A percentile compares a stretch with the other conserved stretches of the same genome.
Evolutionary conservation across 2,797 vertebrate genomes (phyloP).

Genomic region (Clarias platycephalus): DNA sequence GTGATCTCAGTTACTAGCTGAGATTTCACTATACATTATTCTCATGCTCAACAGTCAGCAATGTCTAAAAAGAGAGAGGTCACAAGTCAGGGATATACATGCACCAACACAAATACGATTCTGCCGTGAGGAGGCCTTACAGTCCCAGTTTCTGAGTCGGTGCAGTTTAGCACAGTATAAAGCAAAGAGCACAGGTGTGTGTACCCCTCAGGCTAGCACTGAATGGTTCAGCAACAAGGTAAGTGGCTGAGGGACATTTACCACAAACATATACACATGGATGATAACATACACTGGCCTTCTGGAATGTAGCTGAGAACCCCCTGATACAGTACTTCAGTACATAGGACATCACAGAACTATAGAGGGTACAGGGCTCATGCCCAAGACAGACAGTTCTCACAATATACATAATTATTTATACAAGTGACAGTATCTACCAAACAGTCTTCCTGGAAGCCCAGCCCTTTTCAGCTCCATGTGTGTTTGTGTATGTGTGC

Average conservation of each 20-base stretch:
- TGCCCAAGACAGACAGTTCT: slow-evolving; percentile 13
- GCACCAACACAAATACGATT: slow-evolving; percentile 43
- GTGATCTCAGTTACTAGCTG: slow-evolving; percentile 33
- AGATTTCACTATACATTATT: slow-evolving; percentile 34
- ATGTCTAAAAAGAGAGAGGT: slow-evolving; percentile 39
- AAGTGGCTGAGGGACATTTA: slow-evolving; percentile 10
- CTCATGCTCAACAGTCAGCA: slow-evolving; percentile 51
- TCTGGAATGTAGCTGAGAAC: slow-evolving; percentile 31
- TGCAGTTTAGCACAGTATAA: slow-evolving; percentile 30
- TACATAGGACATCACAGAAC: slow-evolving; percentile 28
- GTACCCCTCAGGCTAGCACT: not conserved
- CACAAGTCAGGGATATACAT: slow-evolving; percentile 44
- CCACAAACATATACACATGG: slow-evolving; percentile 11
- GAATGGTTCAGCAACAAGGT: slow-evolving; percentile 9
- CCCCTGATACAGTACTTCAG: slow-evolving; percentile 29
- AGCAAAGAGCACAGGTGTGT: slow-evolving; percentile 18
- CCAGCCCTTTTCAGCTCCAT: slow-evolving; percentile 27
- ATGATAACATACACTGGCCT: slow-evolving; percentile 30
- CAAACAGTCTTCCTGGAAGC: slow-evolving; percentile 29
- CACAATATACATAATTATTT: slow-evolving; percentile 17
- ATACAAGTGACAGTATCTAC: slow-evolving; percentile 25
- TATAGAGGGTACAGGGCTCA: slow-evolving; percentile 20
- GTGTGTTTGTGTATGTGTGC: slow-evolving; percentile 21
- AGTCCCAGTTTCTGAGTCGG: slow-evolving; percentile 19
- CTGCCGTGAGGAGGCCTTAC: not conserved